Evolutionary conservation across 2,888 invertebrate genomes (phyloP), one percentile per base, ranked within the genome.

Genomic region (Ichneumoninae sp.): DNA sequence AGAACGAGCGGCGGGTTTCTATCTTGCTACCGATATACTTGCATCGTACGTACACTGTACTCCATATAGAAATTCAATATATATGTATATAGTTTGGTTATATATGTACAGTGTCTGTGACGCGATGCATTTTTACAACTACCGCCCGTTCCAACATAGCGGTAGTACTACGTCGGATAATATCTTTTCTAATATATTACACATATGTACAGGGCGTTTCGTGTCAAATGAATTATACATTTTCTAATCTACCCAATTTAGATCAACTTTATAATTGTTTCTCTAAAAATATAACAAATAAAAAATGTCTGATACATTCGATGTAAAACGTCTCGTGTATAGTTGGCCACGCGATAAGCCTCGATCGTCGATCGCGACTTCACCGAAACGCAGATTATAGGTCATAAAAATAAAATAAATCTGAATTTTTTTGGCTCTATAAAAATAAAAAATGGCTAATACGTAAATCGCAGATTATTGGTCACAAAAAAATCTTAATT

Each of bases 71-170:
- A 70, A 70, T 69, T 40, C 33, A 62, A 62, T 62, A 36, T 26
- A 57, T 33, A 72, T 50, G 52, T 54, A 19, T 52, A 19, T 30
- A 26, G 30, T 30, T 40, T 40, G 10, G 7, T 40, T 47, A 70
- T 40, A 72, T 50, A 71, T 71, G n/a, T 72, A 19, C 8, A 26
- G n/a, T 16, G 44, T 13, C 44, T 68, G 44, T 19, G 44, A 78
- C 69, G 80, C 36, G 70, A 6, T 44, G 47, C 30, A 70, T 69
- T 79, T 33, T 79, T 79, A 70, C 16, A 19, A 36, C 30, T 74
- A 57, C 57, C 22, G 26, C 57, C 26, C 57, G 22, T 33, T 30
- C 6, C 30, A 62, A 16, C 60, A 60, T 60, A 26, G 26, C 30
- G 26, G 60, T 60, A 60, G 60, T 60, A 60, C 60, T 60, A 60